phyloP scores from a whole-genome alignment of 2,888 invertebrate species.

The Ephialtes manifestator region DNA sequence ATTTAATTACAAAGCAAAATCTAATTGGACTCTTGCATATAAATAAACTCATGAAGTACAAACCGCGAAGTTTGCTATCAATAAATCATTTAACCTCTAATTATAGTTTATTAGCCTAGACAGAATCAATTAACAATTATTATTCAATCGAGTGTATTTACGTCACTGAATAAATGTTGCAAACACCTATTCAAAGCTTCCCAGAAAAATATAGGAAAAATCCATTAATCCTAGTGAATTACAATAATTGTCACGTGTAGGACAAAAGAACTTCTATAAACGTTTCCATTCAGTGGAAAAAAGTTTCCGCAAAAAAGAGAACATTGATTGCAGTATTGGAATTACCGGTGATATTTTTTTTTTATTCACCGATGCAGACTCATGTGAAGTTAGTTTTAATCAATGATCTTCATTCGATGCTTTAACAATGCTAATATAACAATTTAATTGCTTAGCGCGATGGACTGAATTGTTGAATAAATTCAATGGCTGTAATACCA shows the following conservation, averaged over 20 bases:
- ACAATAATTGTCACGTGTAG: conserved; percentile 11
- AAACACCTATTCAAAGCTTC: background rate
- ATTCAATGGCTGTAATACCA: background rate
- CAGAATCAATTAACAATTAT: background rate
- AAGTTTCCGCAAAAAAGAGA: conserved; percentile 31
- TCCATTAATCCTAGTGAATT: conserved; percentile 14
- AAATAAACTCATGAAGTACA: no score
- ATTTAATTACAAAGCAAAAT: no score
- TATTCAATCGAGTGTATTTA: background rate
- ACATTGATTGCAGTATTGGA: background rate
- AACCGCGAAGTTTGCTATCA: background rate
- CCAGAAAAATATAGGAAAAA: conserved; percentile 28
- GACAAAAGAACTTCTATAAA: conserved; percentile 10
- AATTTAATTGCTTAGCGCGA: conserved; percentile 4
- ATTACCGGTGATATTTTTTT: background rate
- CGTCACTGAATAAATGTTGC: background rate
- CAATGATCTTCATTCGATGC: conserved; percentile 22
- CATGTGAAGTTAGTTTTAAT: conserved; percentile 10
- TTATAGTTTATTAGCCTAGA: background rate
- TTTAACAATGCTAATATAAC: background rate
- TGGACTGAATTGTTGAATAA: background rate
- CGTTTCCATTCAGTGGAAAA: background rate
- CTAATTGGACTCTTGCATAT: no score
- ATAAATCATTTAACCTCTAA: background rate
- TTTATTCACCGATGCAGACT: background rate